phyloP scores from a whole-genome alignment of 2,797 vertebrate genomes.

The Eulemur coronatus region DNA sequence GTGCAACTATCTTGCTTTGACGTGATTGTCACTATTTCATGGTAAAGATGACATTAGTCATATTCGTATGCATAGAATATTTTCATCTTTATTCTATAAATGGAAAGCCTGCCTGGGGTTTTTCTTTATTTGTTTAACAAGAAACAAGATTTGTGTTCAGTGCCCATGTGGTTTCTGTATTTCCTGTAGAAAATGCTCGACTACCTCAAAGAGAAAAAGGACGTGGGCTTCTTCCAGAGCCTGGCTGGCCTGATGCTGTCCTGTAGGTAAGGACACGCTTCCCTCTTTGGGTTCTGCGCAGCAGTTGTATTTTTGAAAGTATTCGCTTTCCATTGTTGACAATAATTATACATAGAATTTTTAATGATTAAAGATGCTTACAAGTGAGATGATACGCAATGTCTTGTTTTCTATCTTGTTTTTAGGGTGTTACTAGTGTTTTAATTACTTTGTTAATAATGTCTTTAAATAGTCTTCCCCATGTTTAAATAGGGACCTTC shows the following conservation, averaged over 20 bases:
- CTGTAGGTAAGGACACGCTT: constrained; percentile 89
- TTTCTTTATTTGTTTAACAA: not conserved
- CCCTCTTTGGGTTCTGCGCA: too few relatives aligned
- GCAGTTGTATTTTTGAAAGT: not conserved
- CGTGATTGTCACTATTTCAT: fast-evolving
- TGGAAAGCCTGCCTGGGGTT: not conserved
- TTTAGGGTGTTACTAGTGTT: not conserved
- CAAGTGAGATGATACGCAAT: not conserved
- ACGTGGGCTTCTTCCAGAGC: constrained; percentile 97
- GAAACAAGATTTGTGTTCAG: not conserved
- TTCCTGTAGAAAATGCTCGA: constrained; percentile 96
- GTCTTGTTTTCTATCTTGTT: not conserved
- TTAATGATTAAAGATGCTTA: not conserved
- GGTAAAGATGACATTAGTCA: not conserved
- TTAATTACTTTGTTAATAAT: not conserved
- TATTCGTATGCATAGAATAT: not conserved
- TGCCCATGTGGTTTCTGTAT: constrained; percentile 19
- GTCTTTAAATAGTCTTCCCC: not conserved
- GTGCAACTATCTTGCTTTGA: not conserved
- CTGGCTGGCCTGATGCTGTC: constrained; percentile 97
- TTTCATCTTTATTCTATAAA: not conserved
- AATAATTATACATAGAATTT: not conserved
- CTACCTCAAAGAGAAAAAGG: constrained; percentile 97
- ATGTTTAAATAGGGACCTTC: not conserved
- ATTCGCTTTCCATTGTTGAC: not conserved